Evolutionary conservation across 2,113 vertebrate species (phyloP).

Genomic region (Trematocara unimaculatum): DNA sequence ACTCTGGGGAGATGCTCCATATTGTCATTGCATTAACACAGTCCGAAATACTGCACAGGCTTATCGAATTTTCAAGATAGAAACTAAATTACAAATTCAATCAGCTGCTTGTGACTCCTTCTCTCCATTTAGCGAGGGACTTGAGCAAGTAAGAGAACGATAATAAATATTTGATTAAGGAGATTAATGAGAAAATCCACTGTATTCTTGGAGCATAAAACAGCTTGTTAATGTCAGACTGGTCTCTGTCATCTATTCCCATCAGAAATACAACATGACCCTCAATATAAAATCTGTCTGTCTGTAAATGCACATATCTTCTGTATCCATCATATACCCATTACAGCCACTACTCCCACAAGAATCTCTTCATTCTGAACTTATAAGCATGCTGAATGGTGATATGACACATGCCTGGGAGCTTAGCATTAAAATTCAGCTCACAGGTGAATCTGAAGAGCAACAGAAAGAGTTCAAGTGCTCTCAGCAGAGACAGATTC

Average conservation of each 20-base stretch:
- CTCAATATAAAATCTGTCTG: not conserved
- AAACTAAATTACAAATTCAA: not conserved
- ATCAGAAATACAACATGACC: not conserved
- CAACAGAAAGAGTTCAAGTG: not conserved
- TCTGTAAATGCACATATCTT: not conserved
- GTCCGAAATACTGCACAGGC: not conserved
- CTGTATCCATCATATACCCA: not conserved
- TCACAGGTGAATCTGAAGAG: conserved; percentile 8
- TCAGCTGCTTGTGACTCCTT: not conserved
- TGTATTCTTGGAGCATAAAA: not conserved
- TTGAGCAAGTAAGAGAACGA: not conserved
- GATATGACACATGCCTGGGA: not conserved
- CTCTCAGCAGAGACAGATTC: not conserved
- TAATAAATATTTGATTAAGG: not conserved
- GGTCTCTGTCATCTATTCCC: not conserved
- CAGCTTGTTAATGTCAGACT: not conserved
- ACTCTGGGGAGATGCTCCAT: not conserved
- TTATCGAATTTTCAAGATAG: not conserved
- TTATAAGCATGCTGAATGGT: not conserved
- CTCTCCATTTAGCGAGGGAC: not conserved
- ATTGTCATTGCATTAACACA: not conserved
- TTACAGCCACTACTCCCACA: not conserved
- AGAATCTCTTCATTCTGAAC: not conserved
- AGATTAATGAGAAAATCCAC: not conserved
- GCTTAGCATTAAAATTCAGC: conserved; percentile 22